These are phyloP conservation scores for Zaprionus nigranus DNA, from an alignment of 1,140 invertebrate genomes.

Conservation along the genomic window DNA sequence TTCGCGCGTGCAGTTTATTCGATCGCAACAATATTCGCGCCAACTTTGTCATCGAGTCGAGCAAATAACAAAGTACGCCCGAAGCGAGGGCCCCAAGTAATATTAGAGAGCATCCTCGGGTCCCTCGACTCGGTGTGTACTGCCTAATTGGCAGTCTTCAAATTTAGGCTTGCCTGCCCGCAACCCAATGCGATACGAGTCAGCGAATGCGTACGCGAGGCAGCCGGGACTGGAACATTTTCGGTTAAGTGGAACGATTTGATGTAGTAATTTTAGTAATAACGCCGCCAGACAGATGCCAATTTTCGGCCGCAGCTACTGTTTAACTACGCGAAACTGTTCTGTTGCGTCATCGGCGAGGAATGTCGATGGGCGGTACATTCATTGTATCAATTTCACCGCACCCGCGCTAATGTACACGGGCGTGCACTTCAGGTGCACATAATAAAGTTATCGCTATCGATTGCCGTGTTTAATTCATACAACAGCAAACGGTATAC, in stretches of 20 bases:
- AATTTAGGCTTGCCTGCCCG: slow-evolving; percentile 28
- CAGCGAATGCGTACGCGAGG: slow-evolving; percentile 40
- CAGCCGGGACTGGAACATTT: slow-evolving; percentile 55
- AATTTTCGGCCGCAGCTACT: slow-evolving; percentile 70
- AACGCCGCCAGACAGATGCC: slow-evolving; percentile 65
- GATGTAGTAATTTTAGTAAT: slow-evolving; percentile 78
- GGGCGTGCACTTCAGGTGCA: neutral
- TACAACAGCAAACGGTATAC: neutral
- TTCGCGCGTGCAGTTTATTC: neutral
- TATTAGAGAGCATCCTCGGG: slow-evolving; percentile 37
- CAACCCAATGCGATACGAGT: slow-evolving; percentile 12
- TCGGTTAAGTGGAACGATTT: slow-evolving; percentile 76
- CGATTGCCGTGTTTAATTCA: neutral
- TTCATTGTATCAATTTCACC: slow-evolving; percentile 1
- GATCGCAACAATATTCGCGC: neutral
- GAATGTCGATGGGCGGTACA: slow-evolving; percentile 56
- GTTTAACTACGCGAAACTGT: slow-evolving; percentile 73
- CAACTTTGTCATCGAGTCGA: slow-evolving; percentile 11
- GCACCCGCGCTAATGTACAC: slow-evolving; percentile 32
- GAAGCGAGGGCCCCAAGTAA: slow-evolving; percentile 37
- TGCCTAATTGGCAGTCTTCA: slow-evolving; percentile 68
- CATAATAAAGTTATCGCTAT: slow-evolving; percentile 4
- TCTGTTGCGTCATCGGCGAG: slow-evolving; percentile 68
- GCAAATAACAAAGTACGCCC: slow-evolving; percentile 53
- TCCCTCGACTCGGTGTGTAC: slow-evolving; percentile 42